These are phyloP conservation scores for Oxyscelio sp. DNA, from an alignment of 2,888 invertebrate species.

Conservation along the genomic window DNA sequence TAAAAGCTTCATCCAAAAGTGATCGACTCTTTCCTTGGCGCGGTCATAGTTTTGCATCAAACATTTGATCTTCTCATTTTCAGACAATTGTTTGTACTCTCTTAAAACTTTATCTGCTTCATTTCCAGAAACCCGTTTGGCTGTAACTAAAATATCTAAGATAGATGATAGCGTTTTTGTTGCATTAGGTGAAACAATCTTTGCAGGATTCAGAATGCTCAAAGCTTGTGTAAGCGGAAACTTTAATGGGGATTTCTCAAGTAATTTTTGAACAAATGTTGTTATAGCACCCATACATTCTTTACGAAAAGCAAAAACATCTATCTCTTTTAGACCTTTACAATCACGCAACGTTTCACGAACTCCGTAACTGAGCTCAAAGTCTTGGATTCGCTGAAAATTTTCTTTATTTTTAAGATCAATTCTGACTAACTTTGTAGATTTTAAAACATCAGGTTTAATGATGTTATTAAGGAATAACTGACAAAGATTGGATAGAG, in stretches of 20 bases:
- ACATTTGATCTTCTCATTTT: conserved; percentile 37
- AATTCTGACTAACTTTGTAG: too few species aligned
- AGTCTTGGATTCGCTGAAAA: too few species aligned
- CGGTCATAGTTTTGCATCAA: conserved; percentile 7
- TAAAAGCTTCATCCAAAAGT: conserved; percentile 45
- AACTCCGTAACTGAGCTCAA: too few species aligned
- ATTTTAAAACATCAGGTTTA: too few species aligned
- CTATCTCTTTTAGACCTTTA: too few species aligned
- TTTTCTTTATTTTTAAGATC: too few species aligned
- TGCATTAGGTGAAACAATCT: not conserved
- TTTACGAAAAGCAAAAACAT: too few species aligned
- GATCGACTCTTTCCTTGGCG: conserved; percentile 42
- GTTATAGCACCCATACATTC: too few species aligned
- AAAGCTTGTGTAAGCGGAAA: conserved; percentile 12
- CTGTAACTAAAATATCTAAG: conserved; percentile 1
- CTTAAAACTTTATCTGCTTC: conserved; percentile 5
- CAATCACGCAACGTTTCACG: too few species aligned
- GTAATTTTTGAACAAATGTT: conserved; percentile 15
- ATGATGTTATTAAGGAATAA: too few species aligned
- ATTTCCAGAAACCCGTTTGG: conserved; percentile 1
- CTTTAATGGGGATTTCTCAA: conserved; percentile 26
- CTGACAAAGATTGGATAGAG: too few species aligned
- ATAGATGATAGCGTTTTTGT: not conserved
- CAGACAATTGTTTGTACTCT: not conserved
- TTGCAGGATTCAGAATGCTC: conserved; percentile 5